A percentile compares a stretch with the other conserved stretches of the same genome.
phyloP scores from a whole-genome alignment of 2,888 invertebrate species.

The Eupithecia centaureata region DNA sequence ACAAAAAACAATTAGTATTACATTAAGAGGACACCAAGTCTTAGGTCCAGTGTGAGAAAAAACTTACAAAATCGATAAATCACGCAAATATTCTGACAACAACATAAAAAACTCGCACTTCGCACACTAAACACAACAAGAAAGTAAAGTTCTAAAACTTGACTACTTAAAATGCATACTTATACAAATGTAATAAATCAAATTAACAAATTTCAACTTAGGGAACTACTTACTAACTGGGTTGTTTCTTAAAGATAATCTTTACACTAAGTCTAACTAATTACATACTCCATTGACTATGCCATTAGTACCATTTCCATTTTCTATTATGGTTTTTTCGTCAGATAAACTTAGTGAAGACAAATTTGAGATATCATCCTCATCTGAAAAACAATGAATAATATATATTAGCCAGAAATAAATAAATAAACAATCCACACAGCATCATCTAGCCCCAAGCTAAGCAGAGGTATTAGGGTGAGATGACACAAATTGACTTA shows the following conservation, averaged over 20 bases:
- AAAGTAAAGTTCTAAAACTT: neutral
- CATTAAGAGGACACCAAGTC: neutral
- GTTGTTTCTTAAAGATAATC: constrained; percentile 11
- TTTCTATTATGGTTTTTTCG: constrained; percentile 71
- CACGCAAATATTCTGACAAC: neutral
- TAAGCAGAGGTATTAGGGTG: no score
- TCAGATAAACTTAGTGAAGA: constrained; percentile 70
- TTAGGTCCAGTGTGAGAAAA: neutral
- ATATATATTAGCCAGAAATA: neutral
- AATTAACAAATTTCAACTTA: neutral
- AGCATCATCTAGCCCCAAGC: no score
- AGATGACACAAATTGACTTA: no score
- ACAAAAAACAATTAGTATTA: constrained; percentile 5
- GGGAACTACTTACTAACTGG: neutral
- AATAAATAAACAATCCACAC: no score
- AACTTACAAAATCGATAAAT: neutral
- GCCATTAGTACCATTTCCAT: constrained; percentile 64
- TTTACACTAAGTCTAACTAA: constrained; percentile 31
- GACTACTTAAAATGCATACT: neutral
- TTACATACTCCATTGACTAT: constrained; percentile 40
- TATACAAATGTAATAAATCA: neutral
- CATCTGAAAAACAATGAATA: constrained; percentile 56
- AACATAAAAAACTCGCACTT: neutral
- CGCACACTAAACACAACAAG: neutral
- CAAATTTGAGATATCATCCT: constrained; percentile 66